Evolutionary conservation across 2,888 invertebrate species (phyloP).

Genomic region (Cheilosia vulpina): DNA sequence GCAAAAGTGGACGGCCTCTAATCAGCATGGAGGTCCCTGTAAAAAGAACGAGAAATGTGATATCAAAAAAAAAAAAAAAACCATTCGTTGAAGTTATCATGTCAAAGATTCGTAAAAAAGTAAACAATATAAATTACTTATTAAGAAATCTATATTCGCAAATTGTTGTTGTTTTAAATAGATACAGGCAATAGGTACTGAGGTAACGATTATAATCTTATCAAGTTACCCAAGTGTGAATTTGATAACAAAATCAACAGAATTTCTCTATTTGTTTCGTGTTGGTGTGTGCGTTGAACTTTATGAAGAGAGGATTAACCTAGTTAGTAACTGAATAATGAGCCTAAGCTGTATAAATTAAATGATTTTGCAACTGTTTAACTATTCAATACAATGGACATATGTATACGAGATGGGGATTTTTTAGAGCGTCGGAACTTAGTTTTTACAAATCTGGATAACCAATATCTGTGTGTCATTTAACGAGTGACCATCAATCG

Average conservation of each 20-base stretch:
- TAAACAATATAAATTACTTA: neutral
- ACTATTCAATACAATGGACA: too few species aligned
- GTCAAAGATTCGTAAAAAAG: slow-evolving; percentile 3
- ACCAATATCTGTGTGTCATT: too few species aligned
- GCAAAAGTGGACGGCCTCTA: slow-evolving; percentile 3
- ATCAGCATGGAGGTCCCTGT: slow-evolving; percentile 45
- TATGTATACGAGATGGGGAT: too few species aligned
- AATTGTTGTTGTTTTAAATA: slow-evolving; percentile 10
- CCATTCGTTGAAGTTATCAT: slow-evolving; percentile 27
- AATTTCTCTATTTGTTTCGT: neutral
- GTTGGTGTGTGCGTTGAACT: too few species aligned
- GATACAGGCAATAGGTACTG: slow-evolving; percentile 8
- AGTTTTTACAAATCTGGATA: too few species aligned
- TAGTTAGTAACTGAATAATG: neutral
- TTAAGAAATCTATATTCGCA: neutral
- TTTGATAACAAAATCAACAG: neutral
- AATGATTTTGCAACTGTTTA: too few species aligned
- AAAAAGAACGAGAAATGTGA: slow-evolving; percentile 22
- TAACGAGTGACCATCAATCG: too few species aligned
- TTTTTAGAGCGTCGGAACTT: too few species aligned
- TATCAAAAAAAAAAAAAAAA: slow-evolving; percentile 27
- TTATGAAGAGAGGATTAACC: slow-evolving; percentile 1
- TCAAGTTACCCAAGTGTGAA: neutral
- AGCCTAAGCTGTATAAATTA: too few species aligned
- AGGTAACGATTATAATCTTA: slow-evolving; percentile 36